Percentiles rank a stretch among this genome's conserved stretches.
These are phyloP conservation scores for Cryptotermes secundus DNA, from an alignment of 1,140 invertebrate species.

Conservation along the genomic window DNA sequence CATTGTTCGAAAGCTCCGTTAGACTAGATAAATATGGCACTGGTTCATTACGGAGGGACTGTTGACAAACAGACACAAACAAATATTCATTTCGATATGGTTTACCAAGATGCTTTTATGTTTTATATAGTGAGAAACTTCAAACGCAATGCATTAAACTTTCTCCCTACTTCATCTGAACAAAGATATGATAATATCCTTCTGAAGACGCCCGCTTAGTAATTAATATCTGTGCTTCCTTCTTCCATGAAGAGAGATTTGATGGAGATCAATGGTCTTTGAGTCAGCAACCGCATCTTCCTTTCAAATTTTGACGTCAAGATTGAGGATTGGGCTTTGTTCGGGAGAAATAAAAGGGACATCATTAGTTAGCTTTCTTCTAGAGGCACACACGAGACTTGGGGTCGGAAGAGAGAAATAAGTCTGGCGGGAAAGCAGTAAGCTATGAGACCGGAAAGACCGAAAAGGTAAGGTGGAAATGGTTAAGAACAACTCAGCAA, in stretches of 20 bases:
- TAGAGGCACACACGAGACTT: neutral
- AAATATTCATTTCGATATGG: too few relatives aligned
- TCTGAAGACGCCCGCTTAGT: neutral
- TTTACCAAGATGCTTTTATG: too few relatives aligned
- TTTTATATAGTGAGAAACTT: too few relatives aligned
- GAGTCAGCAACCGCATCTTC: neutral
- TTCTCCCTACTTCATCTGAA: too few relatives aligned
- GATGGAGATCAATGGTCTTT: neutral
- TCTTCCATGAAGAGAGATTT: neutral
- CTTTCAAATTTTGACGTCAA: constrained; percentile 5
- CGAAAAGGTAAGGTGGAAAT: neutral
- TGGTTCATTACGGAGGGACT: too few relatives aligned
- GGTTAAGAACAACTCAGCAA: neutral
- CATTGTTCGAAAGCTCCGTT: too few relatives aligned
- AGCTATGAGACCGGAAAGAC: neutral
- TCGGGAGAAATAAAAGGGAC: neutral
- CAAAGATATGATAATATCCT: too few relatives aligned
- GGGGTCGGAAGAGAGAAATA: neutral
- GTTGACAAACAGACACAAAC: too few relatives aligned
- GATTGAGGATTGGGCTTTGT: neutral
- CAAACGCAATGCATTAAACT: too few relatives aligned
- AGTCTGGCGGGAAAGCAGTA: neutral
- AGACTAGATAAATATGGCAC: too few relatives aligned
- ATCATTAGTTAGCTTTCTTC: constrained; percentile 5
- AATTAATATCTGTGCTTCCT: neutral